phyloP scores from a whole-genome alignment of 2,888 invertebrate species.

The Kryphioiulus occultus region DNA sequence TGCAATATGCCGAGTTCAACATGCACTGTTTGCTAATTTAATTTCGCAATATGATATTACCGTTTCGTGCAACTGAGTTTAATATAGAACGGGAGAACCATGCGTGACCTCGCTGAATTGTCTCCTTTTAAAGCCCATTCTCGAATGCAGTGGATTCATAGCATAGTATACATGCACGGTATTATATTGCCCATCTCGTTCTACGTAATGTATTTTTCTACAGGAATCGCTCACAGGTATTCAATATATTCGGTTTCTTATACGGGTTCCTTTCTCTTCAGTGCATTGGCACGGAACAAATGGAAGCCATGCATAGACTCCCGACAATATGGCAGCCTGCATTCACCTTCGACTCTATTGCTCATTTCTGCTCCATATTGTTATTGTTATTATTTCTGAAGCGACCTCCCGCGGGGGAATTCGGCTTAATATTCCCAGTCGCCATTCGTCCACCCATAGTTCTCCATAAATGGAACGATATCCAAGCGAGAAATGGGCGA shows the following conservation, averaged over 20 bases:
- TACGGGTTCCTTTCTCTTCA: not conserved
- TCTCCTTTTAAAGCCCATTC: too few species aligned
- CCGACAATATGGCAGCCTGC: not conserved
- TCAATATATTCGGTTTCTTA: conserved; percentile 31
- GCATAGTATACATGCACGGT: not conserved
- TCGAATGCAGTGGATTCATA: not conserved
- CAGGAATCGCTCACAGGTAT: conserved; percentile 21
- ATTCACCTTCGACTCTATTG: too few species aligned
- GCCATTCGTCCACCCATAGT: not conserved
- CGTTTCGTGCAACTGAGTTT: not conserved
- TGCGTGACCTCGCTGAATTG: not conserved
- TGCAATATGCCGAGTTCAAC: not conserved
- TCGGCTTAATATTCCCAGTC: not conserved
- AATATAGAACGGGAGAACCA: not conserved
- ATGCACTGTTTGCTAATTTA: not conserved
- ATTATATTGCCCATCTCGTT: not conserved
- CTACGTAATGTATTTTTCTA: not conserved
- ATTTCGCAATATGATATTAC: conserved; percentile 20
- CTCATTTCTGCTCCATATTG: not conserved
- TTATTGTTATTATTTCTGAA: conserved; percentile 31
- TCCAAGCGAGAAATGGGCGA: not conserved
- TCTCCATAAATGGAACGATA: not conserved
- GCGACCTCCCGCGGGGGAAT: not conserved
- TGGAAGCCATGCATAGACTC: not conserved
- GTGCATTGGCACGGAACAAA: not conserved